Evolutionary conservation across 2,888 invertebrate genomes (phyloP).

Genomic region (Brachyptera putata): DNA sequence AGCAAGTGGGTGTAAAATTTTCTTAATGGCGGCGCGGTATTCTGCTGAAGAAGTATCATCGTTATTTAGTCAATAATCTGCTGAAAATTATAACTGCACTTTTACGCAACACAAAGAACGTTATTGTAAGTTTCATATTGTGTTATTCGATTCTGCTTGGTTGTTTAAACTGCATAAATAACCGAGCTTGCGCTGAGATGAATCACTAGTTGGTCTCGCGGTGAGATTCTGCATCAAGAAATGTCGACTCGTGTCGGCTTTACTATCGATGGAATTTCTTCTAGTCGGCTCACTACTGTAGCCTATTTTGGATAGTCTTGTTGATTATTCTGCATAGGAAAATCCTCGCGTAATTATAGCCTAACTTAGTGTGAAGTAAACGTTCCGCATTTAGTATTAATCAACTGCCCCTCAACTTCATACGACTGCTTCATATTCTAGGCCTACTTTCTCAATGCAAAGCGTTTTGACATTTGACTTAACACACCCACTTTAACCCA

Average conservation of each 20-base stretch:
- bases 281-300: background rate
- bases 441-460: background rate
- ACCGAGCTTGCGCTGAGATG: no score
- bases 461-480: background rate
- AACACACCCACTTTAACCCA: background rate
- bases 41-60: background rate
- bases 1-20: conserved; percentile 31
- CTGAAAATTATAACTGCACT: background rate
- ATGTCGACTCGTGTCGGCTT: background rate
- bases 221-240: no score
- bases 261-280: background rate
- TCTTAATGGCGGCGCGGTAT: conserved; percentile 26
- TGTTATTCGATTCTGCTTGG: no score
- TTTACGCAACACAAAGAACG: no score
- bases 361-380: no score
- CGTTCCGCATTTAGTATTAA: background rate
- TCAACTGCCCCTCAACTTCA: background rate
- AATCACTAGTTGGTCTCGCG: background rate
- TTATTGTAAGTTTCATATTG: no score
- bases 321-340: no score
- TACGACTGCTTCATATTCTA: background rate
- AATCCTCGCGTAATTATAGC: no score
- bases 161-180: no score
- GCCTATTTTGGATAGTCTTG: background rate
- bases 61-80: background rate